Evolutionary conservation across 2,797 vertebrate species (phyloP).

Genomic region (Hoplostethus atlanticus): DNA sequence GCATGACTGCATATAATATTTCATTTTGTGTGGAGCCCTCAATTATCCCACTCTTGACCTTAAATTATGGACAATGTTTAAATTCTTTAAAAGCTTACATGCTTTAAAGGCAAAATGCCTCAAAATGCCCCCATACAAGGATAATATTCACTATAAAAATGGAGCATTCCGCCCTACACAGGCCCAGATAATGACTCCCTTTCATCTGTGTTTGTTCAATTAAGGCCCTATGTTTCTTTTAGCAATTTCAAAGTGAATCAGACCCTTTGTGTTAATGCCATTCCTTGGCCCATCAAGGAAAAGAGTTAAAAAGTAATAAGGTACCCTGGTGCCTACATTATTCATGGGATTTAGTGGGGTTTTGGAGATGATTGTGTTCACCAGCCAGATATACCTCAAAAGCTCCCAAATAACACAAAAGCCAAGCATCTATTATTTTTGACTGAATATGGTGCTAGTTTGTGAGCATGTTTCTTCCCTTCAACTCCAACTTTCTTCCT

Average conservation of each 20-base stretch:
- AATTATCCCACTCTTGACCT: not conserved
- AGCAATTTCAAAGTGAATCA: slow-evolving; percentile 43
- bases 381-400: slow-evolving; percentile 13
- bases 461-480: not conserved
- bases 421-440: slow-evolving; percentile 6
- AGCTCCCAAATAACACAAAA: slow-evolving; percentile 9
- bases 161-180: slow-evolving; percentile 21
- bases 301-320: slow-evolving; percentile 3
- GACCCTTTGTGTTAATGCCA: slow-evolving; percentile 16
- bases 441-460: not conserved
- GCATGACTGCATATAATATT: not conserved
- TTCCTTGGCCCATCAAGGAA: slow-evolving; percentile 16
- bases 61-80: slow-evolving; percentile 5
- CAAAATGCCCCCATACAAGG: not conserved
- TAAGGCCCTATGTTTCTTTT: slow-evolving; percentile 50
- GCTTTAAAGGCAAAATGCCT: not conserved
- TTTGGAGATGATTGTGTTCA: slow-evolving; percentile 26
- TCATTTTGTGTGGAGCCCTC: slow-evolving; percentile 1
- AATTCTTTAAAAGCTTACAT: slow-evolving; percentile 24
- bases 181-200: slow-evolving; percentile 41
- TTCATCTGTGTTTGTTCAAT: slow-evolving; percentile 61
- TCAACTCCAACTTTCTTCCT: not conserved
- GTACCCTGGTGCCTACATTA: slow-evolving; percentile 4
- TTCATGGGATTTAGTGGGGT: not conserved
- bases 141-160: slow-evolving; percentile 6